Percentiles rank a stretch among this genome's conserved stretches.
Conservation (phyloP, 2,797 vertebrate genomes). For the Heliangelus exortis region DNA sequence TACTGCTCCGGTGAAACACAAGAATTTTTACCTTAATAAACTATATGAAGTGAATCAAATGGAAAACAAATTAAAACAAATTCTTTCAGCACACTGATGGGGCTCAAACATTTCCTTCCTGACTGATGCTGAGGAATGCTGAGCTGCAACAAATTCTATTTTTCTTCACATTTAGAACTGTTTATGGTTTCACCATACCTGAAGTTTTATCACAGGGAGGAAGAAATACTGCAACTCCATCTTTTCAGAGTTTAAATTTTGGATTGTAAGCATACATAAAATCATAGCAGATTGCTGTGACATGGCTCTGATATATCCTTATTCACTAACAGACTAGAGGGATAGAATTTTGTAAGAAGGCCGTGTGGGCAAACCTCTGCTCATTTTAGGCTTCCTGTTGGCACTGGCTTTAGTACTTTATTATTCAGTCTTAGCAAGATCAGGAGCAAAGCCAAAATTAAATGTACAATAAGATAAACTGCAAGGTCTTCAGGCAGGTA, state of each 20-base stretch:
- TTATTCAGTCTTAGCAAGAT: background rate
- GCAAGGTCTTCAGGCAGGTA: background rate
- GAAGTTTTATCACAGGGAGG: background rate
- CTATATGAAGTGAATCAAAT: background rate
- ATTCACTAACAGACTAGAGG: background rate
- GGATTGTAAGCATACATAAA: background rate
- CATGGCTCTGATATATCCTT: background rate
- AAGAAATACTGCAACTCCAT: background rate
- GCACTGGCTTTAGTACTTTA: background rate
- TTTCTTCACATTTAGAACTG: background rate
- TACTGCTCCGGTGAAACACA: background rate
- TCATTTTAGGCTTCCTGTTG: background rate
- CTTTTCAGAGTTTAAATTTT: background rate
- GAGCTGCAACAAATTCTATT: background rate
- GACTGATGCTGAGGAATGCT: background rate
- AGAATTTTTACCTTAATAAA: background rate
- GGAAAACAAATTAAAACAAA: slow-evolving; percentile 12
- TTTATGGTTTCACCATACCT: background rate
- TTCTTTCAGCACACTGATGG: background rate
- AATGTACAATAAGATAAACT: background rate
- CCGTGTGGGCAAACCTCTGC: background rate
- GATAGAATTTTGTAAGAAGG: background rate
- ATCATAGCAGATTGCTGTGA: background rate
- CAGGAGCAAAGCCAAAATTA: background rate
- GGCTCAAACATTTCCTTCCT: background rate